Evolutionary conservation across 2,888 invertebrate genomes (phyloP).

Genomic region (Tipula confusa): DNA sequence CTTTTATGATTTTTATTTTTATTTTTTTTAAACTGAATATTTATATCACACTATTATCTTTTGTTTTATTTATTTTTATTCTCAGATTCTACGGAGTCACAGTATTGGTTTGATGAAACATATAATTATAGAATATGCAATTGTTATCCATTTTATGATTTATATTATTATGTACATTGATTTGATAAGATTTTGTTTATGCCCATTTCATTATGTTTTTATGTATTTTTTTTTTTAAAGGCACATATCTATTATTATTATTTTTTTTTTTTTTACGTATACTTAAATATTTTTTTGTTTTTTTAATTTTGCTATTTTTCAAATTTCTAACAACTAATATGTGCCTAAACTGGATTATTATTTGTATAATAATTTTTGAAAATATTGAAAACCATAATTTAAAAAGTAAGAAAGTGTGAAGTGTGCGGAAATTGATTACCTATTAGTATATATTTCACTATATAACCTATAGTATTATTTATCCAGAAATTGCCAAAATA

Average conservation of each 20-base stretch:
- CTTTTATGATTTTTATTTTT: background rate
- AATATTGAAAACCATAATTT: background rate
- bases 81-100: background rate
- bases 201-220: background rate
- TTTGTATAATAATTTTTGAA: background rate
- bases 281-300: background rate
- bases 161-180: background rate
- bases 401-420: background rate
- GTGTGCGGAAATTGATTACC: background rate
- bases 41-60: background rate
- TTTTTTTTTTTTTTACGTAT: background rate
- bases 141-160: background rate
- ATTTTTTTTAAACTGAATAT: background rate
- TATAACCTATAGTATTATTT: background rate
- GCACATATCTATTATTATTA: background rate
- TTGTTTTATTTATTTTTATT: background rate
- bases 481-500: background rate
- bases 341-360: conserved; percentile 12
- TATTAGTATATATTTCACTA: background rate
- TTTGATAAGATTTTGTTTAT: background rate
- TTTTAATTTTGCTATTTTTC: background rate
- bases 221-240: background rate
- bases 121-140: background rate
- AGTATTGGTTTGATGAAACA: background rate
- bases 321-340: background rate